Evolutionary conservation across 2,797 vertebrate species (phyloP).

Genomic region (Xiphophorus birchmanni): DNA sequence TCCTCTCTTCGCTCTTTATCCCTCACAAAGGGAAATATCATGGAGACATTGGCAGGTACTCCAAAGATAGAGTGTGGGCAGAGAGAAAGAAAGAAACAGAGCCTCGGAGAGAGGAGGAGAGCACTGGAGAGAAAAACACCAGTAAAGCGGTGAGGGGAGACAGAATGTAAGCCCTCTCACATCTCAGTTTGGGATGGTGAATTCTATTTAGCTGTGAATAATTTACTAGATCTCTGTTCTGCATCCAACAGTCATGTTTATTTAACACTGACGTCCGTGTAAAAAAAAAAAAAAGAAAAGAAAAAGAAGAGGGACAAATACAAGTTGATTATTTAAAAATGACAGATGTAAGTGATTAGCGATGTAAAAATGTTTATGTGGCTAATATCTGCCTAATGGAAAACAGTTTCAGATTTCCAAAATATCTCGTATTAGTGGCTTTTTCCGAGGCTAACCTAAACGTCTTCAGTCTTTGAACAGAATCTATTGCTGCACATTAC

Average conservation of each 20-base stretch:
- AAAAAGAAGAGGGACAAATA: neutral
- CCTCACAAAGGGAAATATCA: constrained; percentile 67
- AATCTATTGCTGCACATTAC: neutral
- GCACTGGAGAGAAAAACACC: constrained; percentile 37
- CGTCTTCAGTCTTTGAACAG: neutral
- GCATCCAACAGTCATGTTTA: constrained; percentile 57
- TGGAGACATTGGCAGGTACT: constrained; percentile 64
- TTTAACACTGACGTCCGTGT: constrained; percentile 49
- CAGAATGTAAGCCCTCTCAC: constrained; percentile 43
- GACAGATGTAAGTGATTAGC: constrained; percentile 31
- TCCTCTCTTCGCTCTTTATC: constrained; percentile 62
- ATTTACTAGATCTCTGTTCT: constrained; percentile 46
- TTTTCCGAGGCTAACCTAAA: neutral
- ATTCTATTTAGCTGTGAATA: constrained; percentile 58
- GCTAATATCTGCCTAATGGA: too few relatives aligned
- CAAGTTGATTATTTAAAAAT: constrained; percentile 25
- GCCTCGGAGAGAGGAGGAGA: constrained; percentile 24
- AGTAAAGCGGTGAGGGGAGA: constrained; percentile 48
- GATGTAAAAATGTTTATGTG: constrained; percentile 8
- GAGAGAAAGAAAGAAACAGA: constrained; percentile 23
- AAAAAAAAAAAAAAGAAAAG: neutral
- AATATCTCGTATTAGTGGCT: neutral
- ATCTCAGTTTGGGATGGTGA: constrained; percentile 41
- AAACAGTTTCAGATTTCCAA: neutral
- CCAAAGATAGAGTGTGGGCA: constrained; percentile 58